A percentile compares a stretch with the other conserved stretches of the same genome.
Conservation (phyloP, 2,797 vertebrate species). For the Enteromius viviparus region DNA sequence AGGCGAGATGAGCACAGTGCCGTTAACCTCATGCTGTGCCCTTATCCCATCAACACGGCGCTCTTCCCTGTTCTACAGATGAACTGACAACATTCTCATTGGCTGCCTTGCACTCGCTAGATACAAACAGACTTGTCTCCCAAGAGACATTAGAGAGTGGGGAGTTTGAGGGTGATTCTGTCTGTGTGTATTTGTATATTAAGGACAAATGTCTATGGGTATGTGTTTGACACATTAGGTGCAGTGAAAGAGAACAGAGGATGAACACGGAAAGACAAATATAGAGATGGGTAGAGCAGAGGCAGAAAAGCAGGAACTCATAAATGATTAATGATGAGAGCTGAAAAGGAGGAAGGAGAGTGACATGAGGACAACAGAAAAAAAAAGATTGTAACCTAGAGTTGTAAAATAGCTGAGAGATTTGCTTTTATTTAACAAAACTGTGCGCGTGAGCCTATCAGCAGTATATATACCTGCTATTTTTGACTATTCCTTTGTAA, state of each 20-base stretch:
- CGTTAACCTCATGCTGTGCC: conserved; percentile 34
- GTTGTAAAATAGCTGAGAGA: conserved; percentile 43
- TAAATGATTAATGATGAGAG: conserved; percentile 76
- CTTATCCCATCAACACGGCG: conserved; percentile 18
- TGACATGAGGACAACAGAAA: conserved; percentile 65
- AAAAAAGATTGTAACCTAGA: conserved; percentile 50
- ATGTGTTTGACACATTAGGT: conserved; percentile 27
- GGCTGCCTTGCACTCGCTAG: neutral
- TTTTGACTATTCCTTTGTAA: neutral
- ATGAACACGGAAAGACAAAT: conserved; percentile 35
- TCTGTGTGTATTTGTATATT: conserved; percentile 31
- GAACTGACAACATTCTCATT: conserved; percentile 15
- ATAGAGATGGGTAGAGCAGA: conserved; percentile 32
- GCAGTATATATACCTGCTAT: neutral
- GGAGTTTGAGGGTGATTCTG: conserved; percentile 6
- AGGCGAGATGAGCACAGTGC: conserved; percentile 17
- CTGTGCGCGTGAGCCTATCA: neutral
- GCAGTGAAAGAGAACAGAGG: conserved; percentile 29
- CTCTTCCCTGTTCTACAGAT: conserved; percentile 22
- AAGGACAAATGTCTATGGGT: conserved; percentile 2
- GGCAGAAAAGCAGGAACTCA: conserved; percentile 49
- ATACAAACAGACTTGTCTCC: conserved; percentile 13
- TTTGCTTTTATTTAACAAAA: conserved; percentile 37
- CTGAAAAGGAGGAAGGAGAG: conserved; percentile 55
- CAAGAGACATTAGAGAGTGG: conserved; percentile 5